Percentiles rank a stretch among this genome's conserved stretches.
phyloP scores from a whole-genome alignment of 2,113 vertebrate genomes.

The Egretta garzetta region DNA sequence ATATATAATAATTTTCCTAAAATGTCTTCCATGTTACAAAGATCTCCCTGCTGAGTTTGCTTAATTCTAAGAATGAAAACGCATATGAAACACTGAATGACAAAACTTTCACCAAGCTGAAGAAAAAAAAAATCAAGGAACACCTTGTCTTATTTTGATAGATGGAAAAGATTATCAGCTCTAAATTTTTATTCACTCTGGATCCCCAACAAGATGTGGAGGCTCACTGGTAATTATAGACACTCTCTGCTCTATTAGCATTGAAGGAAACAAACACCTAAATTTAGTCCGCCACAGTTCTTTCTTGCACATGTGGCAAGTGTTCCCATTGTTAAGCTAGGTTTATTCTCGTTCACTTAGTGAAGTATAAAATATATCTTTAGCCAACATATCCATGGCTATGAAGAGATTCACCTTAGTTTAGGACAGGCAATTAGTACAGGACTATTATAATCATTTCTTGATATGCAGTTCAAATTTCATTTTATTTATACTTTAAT shows the following conservation, averaged over 20 bases:
- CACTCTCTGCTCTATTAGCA: background rate
- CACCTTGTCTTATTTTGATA: background rate
- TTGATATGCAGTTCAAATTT: background rate
- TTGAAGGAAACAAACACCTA: background rate
- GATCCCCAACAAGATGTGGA: background rate
- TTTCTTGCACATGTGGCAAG: fast-evolving
- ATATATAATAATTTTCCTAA: conserved; percentile 7
- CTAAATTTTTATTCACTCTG: background rate
- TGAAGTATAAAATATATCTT: background rate
- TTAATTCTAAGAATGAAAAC: background rate
- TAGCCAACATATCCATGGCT: background rate
- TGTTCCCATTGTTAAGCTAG: background rate
- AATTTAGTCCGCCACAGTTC: background rate
- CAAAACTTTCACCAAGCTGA: background rate
- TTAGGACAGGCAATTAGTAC: background rate
- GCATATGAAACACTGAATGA: background rate
- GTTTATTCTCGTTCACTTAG: background rate
- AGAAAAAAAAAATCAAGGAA: background rate
- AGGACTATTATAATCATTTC: background rate
- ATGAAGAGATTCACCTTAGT: background rate
- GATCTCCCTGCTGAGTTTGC: background rate
- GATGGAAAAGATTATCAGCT: background rate
- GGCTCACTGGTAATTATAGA: background rate
- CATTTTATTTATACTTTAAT: background rate
- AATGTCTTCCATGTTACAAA: background rate